A percentile compares a stretch with the other conserved stretches of the same genome.
Conservation (phyloP, 2,888 invertebrate species). For the Timandra comae region DNA sequence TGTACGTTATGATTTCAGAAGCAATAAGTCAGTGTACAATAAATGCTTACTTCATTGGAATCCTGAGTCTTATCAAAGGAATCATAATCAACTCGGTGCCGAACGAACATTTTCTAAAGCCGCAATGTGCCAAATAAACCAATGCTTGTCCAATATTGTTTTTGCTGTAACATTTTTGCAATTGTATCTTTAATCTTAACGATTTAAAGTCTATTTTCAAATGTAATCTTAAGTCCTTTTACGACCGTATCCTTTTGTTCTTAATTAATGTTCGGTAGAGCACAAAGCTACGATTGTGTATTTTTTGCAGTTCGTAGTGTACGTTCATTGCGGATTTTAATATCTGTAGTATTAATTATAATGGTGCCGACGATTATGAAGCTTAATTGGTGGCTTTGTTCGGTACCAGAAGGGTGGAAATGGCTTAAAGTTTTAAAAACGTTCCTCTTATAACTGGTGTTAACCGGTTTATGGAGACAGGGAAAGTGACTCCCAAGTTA, state of each 20-base stretch:
- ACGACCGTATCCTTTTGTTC: slow-evolving; percentile 45
- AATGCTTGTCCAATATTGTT: slow-evolving; percentile 29
- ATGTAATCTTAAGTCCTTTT: slow-evolving; percentile 33
- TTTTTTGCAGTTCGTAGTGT: slow-evolving; percentile 48
- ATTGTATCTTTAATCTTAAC: slow-evolving; percentile 15
- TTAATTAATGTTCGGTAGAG: slow-evolving; percentile 68
- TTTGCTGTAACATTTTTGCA: slow-evolving; percentile 22
- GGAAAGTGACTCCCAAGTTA: slow-evolving; percentile 16
- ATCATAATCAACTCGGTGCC: slow-evolving; percentile 3
- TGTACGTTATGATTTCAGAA: too few species aligned
- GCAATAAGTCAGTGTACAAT: background rate
- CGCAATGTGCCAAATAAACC: slow-evolving; percentile 45
- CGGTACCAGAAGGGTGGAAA: slow-evolving; percentile 39
- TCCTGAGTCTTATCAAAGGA: background rate
- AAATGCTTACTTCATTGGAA: background rate
- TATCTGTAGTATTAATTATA: slow-evolving; percentile 66
- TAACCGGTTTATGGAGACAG: slow-evolving; percentile 30
- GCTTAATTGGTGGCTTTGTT: slow-evolving; percentile 63
- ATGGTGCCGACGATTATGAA: slow-evolving; percentile 57
- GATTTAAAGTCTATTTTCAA: slow-evolving; percentile 30
- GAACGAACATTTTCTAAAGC: slow-evolving; percentile 34
- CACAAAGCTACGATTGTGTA: slow-evolving; percentile 61
- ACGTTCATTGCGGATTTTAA: slow-evolving; percentile 58
- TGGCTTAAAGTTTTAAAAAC: slow-evolving; percentile 47
- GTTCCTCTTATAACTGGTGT: slow-evolving; percentile 25